These are phyloP conservation scores for Cydia pomonella DNA, from an alignment of 1,140 invertebrate genomes.

Conservation along the genomic window DNA sequence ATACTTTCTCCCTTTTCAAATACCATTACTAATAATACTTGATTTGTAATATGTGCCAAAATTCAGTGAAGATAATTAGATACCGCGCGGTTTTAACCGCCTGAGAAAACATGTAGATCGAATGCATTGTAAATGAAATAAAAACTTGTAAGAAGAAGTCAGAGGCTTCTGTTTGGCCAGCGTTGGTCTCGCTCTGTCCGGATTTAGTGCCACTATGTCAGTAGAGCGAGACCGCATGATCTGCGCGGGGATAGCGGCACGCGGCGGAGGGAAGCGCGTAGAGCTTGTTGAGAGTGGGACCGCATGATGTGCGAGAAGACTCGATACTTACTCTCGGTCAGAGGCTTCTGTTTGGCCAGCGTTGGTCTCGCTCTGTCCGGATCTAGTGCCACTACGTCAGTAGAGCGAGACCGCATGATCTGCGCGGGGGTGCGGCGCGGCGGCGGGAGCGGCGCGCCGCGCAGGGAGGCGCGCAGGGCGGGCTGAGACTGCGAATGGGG, in stretches of 20 bases:
- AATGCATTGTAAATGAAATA: too few species aligned
- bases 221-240: constrained; percentile 62
- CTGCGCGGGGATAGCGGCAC: constrained; percentile 44
- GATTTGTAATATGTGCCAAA: too few species aligned
- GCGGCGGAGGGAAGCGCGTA: constrained; percentile 54
- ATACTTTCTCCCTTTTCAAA: too few species aligned
- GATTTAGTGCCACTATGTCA: constrained; percentile 49
- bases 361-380: constrained; percentile 51
- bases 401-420: constrained; percentile 60
- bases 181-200: constrained; percentile 51
- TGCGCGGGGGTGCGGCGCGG: constrained; percentile 50
- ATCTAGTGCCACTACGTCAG: constrained; percentile 51
- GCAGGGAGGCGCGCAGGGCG: constrained; percentile 53
- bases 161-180: constrained; percentile 52
- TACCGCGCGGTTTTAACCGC: too few species aligned
- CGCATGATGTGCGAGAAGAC: constrained; percentile 45
- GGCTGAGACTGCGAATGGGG: constrained; percentile 56
- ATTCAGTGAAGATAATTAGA: too few species aligned
- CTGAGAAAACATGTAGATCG: too few species aligned
- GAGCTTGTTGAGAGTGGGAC: constrained; percentile 57
- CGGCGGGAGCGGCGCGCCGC: constrained; percentile 51
- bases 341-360: constrained; percentile 49
- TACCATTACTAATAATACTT: too few species aligned
- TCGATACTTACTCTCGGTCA: constrained; percentile 49
- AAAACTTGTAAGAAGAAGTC: too few species aligned